Base-by-base conservation (phyloP, 1,140 invertebrate genomes). In the Drosophila triauraria region DNA sequence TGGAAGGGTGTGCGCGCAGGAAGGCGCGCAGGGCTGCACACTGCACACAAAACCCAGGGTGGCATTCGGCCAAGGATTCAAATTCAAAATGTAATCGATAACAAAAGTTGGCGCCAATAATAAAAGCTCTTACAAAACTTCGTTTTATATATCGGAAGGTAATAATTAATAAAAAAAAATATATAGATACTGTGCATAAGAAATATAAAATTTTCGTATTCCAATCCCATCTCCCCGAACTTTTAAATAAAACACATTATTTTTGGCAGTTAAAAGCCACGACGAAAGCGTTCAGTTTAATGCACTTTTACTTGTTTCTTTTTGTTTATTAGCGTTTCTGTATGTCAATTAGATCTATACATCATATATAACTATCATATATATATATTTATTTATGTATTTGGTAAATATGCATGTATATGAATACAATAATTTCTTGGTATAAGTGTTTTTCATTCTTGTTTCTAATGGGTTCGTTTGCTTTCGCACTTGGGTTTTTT, bases 381-480 rank as follows among this genome's bases (percentile, higher is more conserved):
- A 80, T 83, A 62, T 74, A 71, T 77, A 81, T 81, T 53, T 83
- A 80, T 87, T 83, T 90, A 80, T 87, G 88, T 87, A 84, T 88
- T 54, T 90, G 81, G 84, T 88, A 88, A 88, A 88, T 88, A 88
- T 88, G 84, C 88, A 88, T 88, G 88, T 88, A 88, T 88, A 88
- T 88, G 81, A 88, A 88, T 88, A 88, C 78, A 90, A 85, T 88
- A 90, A 74, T 85, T 85, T 90, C 71, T 81, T 77, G 63, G 80
- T 56, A 44, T 65, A 15, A 58, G 57, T 42, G 43, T 75, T 46
- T 76, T 35, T 75, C 58, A 40, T 78, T 80, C 40, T 78, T 64
- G 59, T 81, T 58, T 79, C 30, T 43, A 56, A 30, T 47, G 75
- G 63, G 62, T 72, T 67, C 43, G 62, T 85, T 81, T 75, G 47